Conservation (phyloP, 1,140 invertebrate genomes). For the Diploscapter pachys region DNA sequence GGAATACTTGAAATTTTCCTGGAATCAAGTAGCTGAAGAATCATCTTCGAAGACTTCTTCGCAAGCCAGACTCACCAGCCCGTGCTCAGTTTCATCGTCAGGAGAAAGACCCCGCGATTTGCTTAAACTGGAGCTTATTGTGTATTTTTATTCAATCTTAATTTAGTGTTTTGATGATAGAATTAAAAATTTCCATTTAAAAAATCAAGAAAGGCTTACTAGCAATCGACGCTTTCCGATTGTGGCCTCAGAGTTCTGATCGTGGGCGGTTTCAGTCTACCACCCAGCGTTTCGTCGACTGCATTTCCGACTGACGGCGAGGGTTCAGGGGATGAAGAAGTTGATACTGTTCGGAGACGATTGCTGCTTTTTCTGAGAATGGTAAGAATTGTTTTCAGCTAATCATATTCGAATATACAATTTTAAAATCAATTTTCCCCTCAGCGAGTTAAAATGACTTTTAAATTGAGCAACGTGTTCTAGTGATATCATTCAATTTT, state of each 20-base stretch:
- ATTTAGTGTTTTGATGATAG: neutral
- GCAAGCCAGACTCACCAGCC: conserved; percentile 43
- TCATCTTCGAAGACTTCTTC: conserved; percentile 58
- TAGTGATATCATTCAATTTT: neutral
- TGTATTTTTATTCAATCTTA: neutral
- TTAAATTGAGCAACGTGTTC: neutral
- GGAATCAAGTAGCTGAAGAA: conserved; percentile 11
- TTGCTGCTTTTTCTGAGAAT: conserved; percentile 18
- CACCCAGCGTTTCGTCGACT: conserved; percentile 1
- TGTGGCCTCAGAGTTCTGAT: conserved; percentile 35
- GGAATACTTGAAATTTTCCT: too few relatives aligned
- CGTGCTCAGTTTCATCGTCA: conserved; percentile 19
- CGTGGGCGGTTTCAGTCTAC: conserved; percentile 33
- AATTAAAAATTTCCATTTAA: neutral
- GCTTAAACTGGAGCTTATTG: conserved; percentile 13
- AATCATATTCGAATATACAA: neutral
- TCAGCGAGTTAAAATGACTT: neutral
- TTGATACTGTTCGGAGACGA: conserved; percentile 19
- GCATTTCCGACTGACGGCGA: neutral
- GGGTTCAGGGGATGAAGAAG: conserved; percentile 8
- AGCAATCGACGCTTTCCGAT: conserved; percentile 44
- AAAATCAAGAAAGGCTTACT: conserved; percentile 4
- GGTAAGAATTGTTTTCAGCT: neutral
- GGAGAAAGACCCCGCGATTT: conserved; percentile 18
- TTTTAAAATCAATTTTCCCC: neutral